phyloP scores from a whole-genome alignment of 2,797 vertebrate species.

The Danionella dracula region DNA sequence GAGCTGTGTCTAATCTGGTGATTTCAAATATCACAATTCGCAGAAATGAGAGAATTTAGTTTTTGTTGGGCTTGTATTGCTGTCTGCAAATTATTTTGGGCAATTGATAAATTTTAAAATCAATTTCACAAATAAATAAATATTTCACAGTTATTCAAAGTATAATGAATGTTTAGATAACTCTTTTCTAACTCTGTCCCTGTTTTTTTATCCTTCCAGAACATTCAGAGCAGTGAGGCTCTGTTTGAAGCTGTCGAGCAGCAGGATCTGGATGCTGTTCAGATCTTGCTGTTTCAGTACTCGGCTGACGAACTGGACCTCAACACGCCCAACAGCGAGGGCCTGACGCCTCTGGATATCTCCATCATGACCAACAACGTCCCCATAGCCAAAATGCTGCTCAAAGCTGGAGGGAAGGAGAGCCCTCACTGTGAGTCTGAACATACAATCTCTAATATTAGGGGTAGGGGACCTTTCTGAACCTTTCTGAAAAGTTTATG shows the following conservation, averaged over 20 bases:
- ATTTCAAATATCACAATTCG: no score
- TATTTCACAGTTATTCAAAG: no score
- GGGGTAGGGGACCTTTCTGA: no score
- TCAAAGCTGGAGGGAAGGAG: constrained; percentile 85
- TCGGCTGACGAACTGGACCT: constrained; percentile 88
- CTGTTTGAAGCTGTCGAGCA: constrained; percentile 93
- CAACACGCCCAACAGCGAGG: constrained; percentile 89
- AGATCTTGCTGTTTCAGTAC: constrained; percentile 87
- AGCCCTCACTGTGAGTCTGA: constrained; percentile 91
- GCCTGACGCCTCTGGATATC: constrained; percentile 88
- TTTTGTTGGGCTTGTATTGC: no score
- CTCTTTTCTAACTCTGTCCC: no score
- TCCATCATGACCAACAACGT: constrained; percentile 93
- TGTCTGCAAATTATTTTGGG: no score
- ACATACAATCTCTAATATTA: neutral
- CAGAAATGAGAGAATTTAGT: no score
- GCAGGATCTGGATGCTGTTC: constrained; percentile 90
- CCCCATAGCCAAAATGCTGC: constrained; percentile 85
- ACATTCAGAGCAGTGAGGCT: constrained; percentile 86
- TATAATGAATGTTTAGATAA: no score
- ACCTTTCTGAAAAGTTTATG: no score
- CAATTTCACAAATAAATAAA: no score
- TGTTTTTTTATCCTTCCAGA: constrained; percentile 59
- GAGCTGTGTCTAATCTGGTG: no score
- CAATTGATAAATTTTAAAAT: no score